Percentiles rank a stretch among this genome's conserved stretches.
These are phyloP conservation scores for Sphecodes monilicornis DNA, from an alignment of 2,888 invertebrate species.

Conservation along the genomic window DNA sequence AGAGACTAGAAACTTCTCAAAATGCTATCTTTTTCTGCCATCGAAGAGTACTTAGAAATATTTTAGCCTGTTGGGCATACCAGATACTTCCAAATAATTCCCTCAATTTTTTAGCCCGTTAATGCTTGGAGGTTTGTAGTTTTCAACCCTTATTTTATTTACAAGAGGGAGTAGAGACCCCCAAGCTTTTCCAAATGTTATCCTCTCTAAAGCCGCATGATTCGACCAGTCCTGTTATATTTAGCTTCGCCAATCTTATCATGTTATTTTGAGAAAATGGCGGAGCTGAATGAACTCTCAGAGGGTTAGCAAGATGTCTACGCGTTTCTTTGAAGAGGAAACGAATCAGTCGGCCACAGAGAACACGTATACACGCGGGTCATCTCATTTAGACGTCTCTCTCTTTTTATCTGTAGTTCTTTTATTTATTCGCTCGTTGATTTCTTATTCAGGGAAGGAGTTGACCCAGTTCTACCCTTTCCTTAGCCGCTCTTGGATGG, in stretches of 20 bases:
- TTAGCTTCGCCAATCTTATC: background rate
- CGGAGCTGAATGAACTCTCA: background rate
- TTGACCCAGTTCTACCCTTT: slow-evolving; percentile 28
- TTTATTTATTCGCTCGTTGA: slow-evolving; percentile 6
- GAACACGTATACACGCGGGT: background rate
- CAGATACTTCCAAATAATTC: too few species aligned
- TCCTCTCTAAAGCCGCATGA: background rate
- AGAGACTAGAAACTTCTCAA: too few species aligned
- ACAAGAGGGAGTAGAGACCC: background rate
- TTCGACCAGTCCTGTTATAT: background rate
- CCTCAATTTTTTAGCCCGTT: too few species aligned
- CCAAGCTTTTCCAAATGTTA: background rate
- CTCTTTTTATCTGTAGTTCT: background rate
- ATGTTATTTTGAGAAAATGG: background rate
- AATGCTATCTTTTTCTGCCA: too few species aligned
- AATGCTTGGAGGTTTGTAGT: too few species aligned
- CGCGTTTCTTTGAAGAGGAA: background rate
- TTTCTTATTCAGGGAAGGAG: slow-evolving; percentile 33
- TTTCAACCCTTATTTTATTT: too few species aligned
- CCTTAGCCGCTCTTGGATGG: background rate
- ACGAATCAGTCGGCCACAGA: background rate
- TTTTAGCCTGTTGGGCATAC: too few species aligned
- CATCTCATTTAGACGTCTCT: background rate
- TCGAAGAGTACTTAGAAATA: too few species aligned
- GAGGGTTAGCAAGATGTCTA: background rate